Base-by-base conservation (phyloP, 2,797 vertebrate species). In the Crocodylus rhombifer region DNA sequence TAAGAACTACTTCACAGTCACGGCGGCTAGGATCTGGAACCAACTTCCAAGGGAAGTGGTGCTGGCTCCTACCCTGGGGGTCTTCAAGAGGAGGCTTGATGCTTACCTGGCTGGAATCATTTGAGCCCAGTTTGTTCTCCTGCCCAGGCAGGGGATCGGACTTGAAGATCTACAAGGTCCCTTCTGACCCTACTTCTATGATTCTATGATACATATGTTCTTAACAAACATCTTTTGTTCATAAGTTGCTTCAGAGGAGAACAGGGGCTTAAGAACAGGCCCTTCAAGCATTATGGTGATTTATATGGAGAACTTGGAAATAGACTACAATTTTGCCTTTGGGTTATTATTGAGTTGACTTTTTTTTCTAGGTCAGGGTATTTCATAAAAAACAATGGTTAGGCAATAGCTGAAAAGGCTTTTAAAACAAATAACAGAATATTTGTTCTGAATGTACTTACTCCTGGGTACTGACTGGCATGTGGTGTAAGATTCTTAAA, bases 401-500 rank as follows among this genome's bases (percentile, higher is more conserved):
- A 3, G 3, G 4, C 4, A 65, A 65, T 65, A 78, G 71, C 6
- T 58, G 4, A 71, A 71, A 13, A 51, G 23, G 36, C 69, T 0
- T 2, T 7, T 28, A 30, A 5, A 0, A n/a, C n/a, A 0, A 17
- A 65, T 3, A 7, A 0, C 5, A 3, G 1, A 12, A n/a, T 2
- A 6, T 5, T 10, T 4, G 57, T 28, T 5, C 17, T 10, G 2
- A 5, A 14, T 94, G 76, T 92, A 96, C 98, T 96, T 97, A 99
- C 99, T 98, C 99, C 99, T n/a, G 99, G 99, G 96, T 99, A 99
- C 97, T 99, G 99, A 98, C 99, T 99, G 98, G 99, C 99, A 56
- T 99, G 99, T 1, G 99, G 99, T 2, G 99, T 99, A 93, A 99
- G 99, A 98, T 99, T 99, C 98, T 99, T 99, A 97, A 99, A 99